Base-by-base conservation (phyloP, 2,113 vertebrate species). In the Hypomesus transpacificus region DNA sequence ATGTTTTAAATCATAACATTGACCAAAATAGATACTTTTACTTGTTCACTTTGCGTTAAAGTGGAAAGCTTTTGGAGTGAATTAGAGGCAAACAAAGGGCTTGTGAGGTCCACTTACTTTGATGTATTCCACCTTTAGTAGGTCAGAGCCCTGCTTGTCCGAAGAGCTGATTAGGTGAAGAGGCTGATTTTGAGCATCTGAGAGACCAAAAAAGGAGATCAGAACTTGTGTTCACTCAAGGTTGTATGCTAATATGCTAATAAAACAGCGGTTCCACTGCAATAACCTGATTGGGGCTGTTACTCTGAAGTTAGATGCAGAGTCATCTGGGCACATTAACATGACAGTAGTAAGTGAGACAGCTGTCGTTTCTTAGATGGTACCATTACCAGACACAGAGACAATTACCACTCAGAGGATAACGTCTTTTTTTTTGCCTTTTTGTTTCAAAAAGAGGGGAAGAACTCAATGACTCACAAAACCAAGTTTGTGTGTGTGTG, bases 81-180 rank as follows among this genome's bases (percentile, higher is more conserved):
- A 11, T 65, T 9, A 50, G 31, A 65, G 14, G 1, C n/a, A 20
- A 20, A 9, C 18, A 5, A 39, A 3, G 14, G 61, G 16, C 39
- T 46, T 46, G 26, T 34, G 18, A 50, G 14, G 11, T 11, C 11
- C 0, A 21, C 70, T 85, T 89, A 98, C 97, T 93, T 94, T 96
- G 85, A 90, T 84, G 80, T 94, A 99, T 68, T 96, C 94, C 77
- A 98, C 94, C 87, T 96, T 97, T 81, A 99, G 91, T 68, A 99
- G 94, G 83, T 96, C 91, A 65, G 92, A 89, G 67, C 90, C 90
- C 76, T 92, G 88, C 75, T 92, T 91, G 84, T 98, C 93, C 7
- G 93, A 96, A 64, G 94, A 97, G 66, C 91, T 94, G 75, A 98
- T 94, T 34, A 99, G 85, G 79, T 94, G 94, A 72, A 96, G 90